Evolutionary conservation across 64 coral and sea anemone genomes (phyloP).

Genomic region (Anthopleura sola): DNA sequence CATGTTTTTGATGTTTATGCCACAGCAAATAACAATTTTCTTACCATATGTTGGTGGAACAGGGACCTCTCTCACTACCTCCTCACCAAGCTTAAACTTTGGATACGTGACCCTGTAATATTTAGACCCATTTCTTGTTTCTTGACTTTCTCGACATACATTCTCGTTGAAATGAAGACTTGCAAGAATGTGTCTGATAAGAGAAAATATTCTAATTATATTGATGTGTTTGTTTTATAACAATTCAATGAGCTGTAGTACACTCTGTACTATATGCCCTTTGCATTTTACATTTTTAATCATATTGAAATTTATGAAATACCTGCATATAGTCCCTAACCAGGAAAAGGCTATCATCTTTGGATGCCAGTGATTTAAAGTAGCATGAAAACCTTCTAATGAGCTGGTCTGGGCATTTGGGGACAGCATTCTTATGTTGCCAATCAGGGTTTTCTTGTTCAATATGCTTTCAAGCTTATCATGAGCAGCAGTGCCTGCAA

Average conservation of each 20-base stretch:
- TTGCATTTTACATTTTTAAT: not conserved
- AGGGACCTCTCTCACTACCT: slow-evolving; percentile 36
- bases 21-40: not conserved
- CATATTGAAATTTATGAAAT: not conserved
- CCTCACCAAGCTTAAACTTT: slow-evolving; percentile 21
- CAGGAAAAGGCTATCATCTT: slow-evolving; percentile 27
- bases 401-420: slow-evolving; percentile 26
- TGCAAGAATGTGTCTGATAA: slow-evolving; percentile 44
- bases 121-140: slow-evolving; percentile 16
- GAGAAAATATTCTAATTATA: not conserved
- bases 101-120: slow-evolving; percentile 35
- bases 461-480: slow-evolving; percentile 7
- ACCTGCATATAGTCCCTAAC: slow-evolving; percentile 20
- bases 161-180: slow-evolving; percentile 57
- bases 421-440: slow-evolving; percentile 14
- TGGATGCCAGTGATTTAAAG: slow-evolving; percentile 28
- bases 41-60: slow-evolving; percentile 64
- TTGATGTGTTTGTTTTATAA: too few relatives aligned
- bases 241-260: not conserved
- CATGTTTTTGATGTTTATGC: not conserved
- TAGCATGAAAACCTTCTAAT: slow-evolving; percentile 30
- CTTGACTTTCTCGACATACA: slow-evolving; percentile 27
- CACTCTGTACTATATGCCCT: not conserved
- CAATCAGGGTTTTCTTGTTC: not conserved
- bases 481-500: slow-evolving; percentile 17